phyloP scores from a whole-genome alignment of 2,113 vertebrate genomes.

The Albula glossodonta region DNA sequence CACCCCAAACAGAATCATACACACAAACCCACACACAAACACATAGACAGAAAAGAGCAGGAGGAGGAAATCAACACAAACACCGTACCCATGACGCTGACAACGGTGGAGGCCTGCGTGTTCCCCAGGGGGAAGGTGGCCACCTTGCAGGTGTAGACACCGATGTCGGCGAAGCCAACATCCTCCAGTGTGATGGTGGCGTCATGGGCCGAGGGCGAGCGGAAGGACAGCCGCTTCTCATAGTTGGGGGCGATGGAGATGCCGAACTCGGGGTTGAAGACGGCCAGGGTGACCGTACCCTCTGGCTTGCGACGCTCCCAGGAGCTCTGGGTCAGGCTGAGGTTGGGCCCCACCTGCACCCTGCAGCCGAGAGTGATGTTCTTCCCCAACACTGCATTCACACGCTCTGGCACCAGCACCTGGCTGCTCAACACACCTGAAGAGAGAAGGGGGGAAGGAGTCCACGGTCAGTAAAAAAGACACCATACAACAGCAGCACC shows the following conservation, averaged over 20 bases:
- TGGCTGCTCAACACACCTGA: constrained; percentile 86
- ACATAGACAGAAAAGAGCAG: too few relatives aligned
- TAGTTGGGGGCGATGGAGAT: constrained; percentile 86
- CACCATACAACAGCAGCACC: neutral
- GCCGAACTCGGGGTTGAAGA: constrained; percentile 88
- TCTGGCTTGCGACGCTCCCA: constrained; percentile 85
- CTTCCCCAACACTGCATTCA: constrained; percentile 91
- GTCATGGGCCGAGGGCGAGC: constrained; percentile 84
- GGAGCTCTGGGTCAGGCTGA: constrained; percentile 90
- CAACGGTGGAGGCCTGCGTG: constrained; percentile 81
- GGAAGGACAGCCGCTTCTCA: constrained; percentile 81
- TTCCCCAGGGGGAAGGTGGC: constrained; percentile 94
- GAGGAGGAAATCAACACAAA: too few relatives aligned
- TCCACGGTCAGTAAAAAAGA: neutral
- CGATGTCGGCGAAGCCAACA: constrained; percentile 89
- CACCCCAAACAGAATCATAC: too few relatives aligned
- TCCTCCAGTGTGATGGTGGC: constrained; percentile 88
- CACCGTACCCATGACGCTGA: constrained; percentile 84
- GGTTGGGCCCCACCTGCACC: constrained; percentile 81
- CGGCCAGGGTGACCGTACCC: constrained; percentile 87
- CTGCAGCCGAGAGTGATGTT: constrained; percentile 88
- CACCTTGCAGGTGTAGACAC: constrained; percentile 92
- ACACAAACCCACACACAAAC: too few relatives aligned
- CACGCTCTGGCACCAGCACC: constrained; percentile 82
- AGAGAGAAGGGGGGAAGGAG: neutral